phyloP scores from a whole-genome alignment of 92 coral and sea anemone genomes.

The Desmophyllum pertusum region DNA sequence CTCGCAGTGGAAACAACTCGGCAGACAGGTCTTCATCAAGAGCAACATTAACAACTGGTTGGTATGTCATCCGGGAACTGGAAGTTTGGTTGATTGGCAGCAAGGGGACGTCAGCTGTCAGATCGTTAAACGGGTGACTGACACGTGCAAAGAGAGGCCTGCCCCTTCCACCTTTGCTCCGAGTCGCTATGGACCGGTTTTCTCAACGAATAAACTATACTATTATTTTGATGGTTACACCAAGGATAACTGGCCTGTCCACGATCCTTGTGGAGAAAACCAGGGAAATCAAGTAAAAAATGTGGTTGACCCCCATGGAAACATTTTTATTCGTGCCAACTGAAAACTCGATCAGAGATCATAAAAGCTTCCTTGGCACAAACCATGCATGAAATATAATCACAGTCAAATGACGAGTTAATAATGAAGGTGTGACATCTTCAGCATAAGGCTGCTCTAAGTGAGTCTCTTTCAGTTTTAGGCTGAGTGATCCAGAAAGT shows the following conservation, averaged over 20 bases:
- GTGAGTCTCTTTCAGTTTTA: too few species aligned
- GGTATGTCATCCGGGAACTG: conserved; percentile 49
- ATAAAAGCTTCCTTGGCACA: too few species aligned
- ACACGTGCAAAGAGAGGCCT: conserved; percentile 21
- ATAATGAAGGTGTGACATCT: too few species aligned
- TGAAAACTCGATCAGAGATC: neutral
- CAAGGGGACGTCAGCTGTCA: conserved; percentile 36
- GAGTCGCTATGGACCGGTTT: neutral
- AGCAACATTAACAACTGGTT: conserved; percentile 66
- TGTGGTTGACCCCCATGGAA: conserved; percentile 57
- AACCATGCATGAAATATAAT: neutral
- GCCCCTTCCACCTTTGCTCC: neutral
- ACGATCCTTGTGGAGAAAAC: conserved; percentile 62
- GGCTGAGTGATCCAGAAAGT: too few species aligned
- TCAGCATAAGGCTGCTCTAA: too few species aligned
- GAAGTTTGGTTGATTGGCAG: conserved; percentile 48
- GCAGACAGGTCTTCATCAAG: conserved; percentile 54
- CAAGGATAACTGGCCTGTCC: conserved; percentile 52
- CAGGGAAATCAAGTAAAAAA: conserved; percentile 25
- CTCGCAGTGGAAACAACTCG: too few species aligned
- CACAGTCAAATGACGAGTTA: too few species aligned
- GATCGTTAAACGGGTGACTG: conserved; percentile 17
- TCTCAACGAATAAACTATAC: neutral
- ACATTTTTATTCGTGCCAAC: conserved; percentile 61
- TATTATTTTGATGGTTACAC: conserved; percentile 57